Evolutionary conservation across 2,888 invertebrate species (phyloP).

Genomic region (Drosophila sordidapex): DNA sequence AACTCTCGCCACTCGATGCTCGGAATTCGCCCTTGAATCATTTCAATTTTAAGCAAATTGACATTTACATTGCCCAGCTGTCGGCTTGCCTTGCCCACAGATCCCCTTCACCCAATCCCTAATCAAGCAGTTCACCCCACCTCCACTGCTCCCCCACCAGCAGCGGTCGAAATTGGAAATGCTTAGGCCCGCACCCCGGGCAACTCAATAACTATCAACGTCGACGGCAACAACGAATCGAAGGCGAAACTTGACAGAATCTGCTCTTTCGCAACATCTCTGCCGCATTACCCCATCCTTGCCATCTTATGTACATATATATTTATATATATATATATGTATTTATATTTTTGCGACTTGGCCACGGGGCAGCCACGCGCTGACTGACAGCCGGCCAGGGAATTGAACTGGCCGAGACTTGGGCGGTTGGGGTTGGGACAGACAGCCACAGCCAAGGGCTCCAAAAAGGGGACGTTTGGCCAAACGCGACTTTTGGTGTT

Average conservation of each 20-base stretch:
- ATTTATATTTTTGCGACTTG: conserved; percentile 25
- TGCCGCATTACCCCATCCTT: not conserved
- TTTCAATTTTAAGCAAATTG: conserved; percentile 82
- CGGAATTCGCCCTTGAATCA: conserved; percentile 80
- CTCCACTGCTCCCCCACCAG: not conserved
- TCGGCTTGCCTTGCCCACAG: conserved; percentile 27
- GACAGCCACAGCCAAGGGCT: conserved; percentile 6
- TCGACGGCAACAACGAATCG: conserved; percentile 70
- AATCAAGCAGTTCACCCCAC: not conserved
- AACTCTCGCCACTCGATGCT: conserved; percentile 32
- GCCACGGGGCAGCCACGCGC: conserved; percentile 67
- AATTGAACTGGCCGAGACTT: conserved; percentile 52
- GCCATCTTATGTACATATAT: not conserved
- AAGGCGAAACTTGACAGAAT: conserved; percentile 58
- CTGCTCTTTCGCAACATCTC: conserved; percentile 14
- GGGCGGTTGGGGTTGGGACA: conserved; percentile 3
- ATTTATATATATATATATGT: not conserved
- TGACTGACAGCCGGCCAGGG: conserved; percentile 72
- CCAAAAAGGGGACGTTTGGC: conserved; percentile 7
- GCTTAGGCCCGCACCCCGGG: conserved; percentile 45
- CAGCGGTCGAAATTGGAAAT: conserved; percentile 60
- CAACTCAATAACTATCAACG: conserved; percentile 81
- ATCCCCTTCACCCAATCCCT: not conserved
- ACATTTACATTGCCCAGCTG: conserved; percentile 75
- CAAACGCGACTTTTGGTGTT: conserved; percentile 34